Evolutionary conservation across 2,888 invertebrate species (phyloP), one percentile per base, ranked within the genome.

Genomic region (Clivina fossor): DNA sequence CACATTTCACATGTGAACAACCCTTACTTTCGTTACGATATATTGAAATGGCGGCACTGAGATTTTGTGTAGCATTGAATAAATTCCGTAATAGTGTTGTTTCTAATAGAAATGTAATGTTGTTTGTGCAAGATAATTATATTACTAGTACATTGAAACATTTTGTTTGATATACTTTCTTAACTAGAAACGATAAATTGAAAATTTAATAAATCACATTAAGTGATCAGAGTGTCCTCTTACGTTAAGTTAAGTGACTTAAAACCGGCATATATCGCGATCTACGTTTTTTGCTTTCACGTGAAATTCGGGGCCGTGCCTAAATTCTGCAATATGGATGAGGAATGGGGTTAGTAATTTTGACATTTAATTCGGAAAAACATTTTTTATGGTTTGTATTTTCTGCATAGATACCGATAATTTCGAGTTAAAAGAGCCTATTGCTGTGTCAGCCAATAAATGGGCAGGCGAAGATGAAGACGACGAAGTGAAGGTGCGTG

Each of bases 381-480:
- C 15, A 18, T 53, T 48, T 43, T 8, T 11, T 30, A 11, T n/a
- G n/a, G n/a, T n/a, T n/a, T n/a, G n/a, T n/a, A n/a, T n/a, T n/a
- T n/a, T n/a, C n/a, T n/a, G n/a, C 48, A 28, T 33, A 56, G 53
- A 53, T 37, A 20, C 50, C 41, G 50, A 30, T 19, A 33, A 13
- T 20, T 55, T 47, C 16, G 19, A 28, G 19, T 11, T 47, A 32
- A 47, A 55, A 24, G 47, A 47, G 30, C 75, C 80, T 64, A 78
- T 81, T 67, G 69, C 65, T 64, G 71, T 68, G 72, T 74, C 60
- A 13, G 70, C 68, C 60, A 88, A 87, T 77, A 90, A 84, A 80
- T 91, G 91, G 91, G 90, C 88, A 73, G 91, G 90, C 66, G 91
- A 91, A 70, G 91, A 91, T 73, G 90, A 89, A 69, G 91, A 91